These are phyloP conservation scores for Drosophila diplacantha DNA, from an alignment of 2,888 invertebrate genomes.

Conservation along the genomic window DNA sequence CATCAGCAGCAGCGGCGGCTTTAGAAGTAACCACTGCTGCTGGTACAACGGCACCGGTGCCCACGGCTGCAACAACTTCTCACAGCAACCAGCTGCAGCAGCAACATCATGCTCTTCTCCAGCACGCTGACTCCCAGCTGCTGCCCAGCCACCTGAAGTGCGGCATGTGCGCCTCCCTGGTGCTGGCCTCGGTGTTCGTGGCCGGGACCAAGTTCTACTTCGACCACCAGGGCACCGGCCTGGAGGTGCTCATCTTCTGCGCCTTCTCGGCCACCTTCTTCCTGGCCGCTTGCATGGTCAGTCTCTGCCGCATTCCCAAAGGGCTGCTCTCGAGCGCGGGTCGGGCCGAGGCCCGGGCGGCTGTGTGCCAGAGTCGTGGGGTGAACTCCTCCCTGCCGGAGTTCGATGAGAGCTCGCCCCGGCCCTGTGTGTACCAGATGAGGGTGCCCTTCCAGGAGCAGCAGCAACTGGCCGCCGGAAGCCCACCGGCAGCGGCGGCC, in stretches of 20 bases:
- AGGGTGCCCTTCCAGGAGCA: conserved; percentile 58
- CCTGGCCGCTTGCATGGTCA: conserved; percentile 82
- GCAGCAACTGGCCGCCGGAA: conserved; percentile 43
- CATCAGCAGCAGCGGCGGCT: conserved; percentile 20
- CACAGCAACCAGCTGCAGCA: conserved; percentile 65
- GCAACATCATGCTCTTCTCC: conserved; percentile 57
- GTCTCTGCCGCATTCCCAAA: conserved; percentile 80
- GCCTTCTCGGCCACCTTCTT: conserved; percentile 82
- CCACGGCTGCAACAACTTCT: conserved; percentile 39
- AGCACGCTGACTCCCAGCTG: conserved; percentile 69
- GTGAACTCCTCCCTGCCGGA: conserved; percentile 52
- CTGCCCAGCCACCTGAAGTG: conserved; percentile 81
- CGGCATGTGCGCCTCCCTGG: conserved; percentile 85
- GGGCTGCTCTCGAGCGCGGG: conserved; percentile 64
- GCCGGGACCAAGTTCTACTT: conserved; percentile 86
- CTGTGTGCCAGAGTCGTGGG: conserved; percentile 54
- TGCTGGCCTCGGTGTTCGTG: conserved; percentile 83
- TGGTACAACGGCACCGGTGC: conserved; percentile 13
- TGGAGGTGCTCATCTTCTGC: conserved; percentile 83
- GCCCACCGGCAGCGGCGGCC: conserved; percentile 37
- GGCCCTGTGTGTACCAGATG: conserved; percentile 51
- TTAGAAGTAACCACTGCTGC: conserved; percentile 12
- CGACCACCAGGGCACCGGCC: conserved; percentile 81
- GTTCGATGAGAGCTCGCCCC: conserved; percentile 15
- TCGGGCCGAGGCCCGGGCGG: conserved; percentile 54